Evolutionary conservation across 30 jellyfish, hydroid and myxozoan genomes (phyloP), one percentile per base, ranked within the genome.

Genomic region (Hydra vulgaris): DNA sequence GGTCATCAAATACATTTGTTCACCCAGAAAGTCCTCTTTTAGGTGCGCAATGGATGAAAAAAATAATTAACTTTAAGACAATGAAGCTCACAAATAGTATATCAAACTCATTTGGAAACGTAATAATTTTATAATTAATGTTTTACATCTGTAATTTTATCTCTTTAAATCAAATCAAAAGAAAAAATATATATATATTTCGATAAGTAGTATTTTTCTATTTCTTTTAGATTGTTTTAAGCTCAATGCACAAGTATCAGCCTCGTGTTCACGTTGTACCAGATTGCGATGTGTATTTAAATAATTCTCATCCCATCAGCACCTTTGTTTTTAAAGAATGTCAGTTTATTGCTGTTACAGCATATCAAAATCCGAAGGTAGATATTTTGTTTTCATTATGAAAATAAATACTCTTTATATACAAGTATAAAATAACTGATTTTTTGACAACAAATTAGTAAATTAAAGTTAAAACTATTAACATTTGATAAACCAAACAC

Each of bases 11-110:
- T 70, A 61, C 86, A 85, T 91, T 85, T 55, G 86, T 91, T 27
- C 97, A 91, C 54, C 97, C 97, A 16, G 97, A 91, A 66, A 83
- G 96, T 27, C 95, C 97, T 0, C 80, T 95, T 81, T 82, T 95
- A 26, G 97, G 97, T 73, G 89, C 89, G 40, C 97, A 91, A 54
- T 91, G 97, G 97, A 76, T 80, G 95, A 85, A 85, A 27, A 95
- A 91, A 52, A 82, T 66, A 53, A 91, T 85, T 23, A 86, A 91
- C 22, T 91, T 91, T 74, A 95, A 91, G 74, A 91, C 85, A 68
- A 89, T 91, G 84, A 91, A 91, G 77, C 84, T 91, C n/a, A 91
- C 97, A n/a, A 91, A 91, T 79, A 91, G 89, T 72, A 77, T 87
- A 16, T 77, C 81, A 84, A 95, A 91, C 71, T 82, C 84, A 27